Evolutionary conservation across 2,797 vertebrate species (phyloP).

Genomic region (Sphenodon punctatus): DNA sequence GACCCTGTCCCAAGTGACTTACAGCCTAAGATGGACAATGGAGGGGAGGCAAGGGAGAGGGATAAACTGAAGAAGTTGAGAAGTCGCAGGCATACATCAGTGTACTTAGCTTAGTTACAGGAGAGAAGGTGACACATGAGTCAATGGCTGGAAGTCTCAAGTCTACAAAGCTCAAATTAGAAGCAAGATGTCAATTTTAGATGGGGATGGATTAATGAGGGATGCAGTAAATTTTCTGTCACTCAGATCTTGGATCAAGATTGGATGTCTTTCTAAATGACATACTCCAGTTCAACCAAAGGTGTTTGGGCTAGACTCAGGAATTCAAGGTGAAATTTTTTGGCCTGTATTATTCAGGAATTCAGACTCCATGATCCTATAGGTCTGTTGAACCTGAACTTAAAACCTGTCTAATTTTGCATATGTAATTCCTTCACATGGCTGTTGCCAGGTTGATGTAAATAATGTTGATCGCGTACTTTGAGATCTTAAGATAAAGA

Average conservation of each 20-base stretch:
- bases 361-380: too few relatives aligned
- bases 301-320: neutral
- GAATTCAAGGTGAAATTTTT: neutral
- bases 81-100: too few relatives aligned
- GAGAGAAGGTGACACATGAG: constrained; percentile 23
- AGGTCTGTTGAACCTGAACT: neutral
- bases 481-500: neutral
- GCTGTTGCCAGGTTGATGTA: neutral
- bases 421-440: neutral
- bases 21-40: too few relatives aligned
- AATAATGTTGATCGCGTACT: neutral
- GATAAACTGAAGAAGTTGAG: too few relatives aligned
- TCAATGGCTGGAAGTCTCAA: constrained; percentile 6
- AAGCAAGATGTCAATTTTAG: neutral
- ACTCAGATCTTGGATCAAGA: neutral
- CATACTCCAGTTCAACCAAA: neutral
- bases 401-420: neutral
- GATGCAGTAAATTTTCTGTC: neutral
- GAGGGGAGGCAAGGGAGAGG: too few relatives aligned
- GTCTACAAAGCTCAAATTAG: constrained; percentile 9
- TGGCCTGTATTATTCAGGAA: neutral
- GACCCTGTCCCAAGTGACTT: too few relatives aligned
- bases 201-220: neutral
- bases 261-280: neutral
- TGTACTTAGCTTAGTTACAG: too few relatives aligned